A percentile compares a stretch with the other conserved stretches of the same genome.
Conservation (phyloP, 1,140 invertebrate genomes). For the Coenobita brevimanus region DNA sequence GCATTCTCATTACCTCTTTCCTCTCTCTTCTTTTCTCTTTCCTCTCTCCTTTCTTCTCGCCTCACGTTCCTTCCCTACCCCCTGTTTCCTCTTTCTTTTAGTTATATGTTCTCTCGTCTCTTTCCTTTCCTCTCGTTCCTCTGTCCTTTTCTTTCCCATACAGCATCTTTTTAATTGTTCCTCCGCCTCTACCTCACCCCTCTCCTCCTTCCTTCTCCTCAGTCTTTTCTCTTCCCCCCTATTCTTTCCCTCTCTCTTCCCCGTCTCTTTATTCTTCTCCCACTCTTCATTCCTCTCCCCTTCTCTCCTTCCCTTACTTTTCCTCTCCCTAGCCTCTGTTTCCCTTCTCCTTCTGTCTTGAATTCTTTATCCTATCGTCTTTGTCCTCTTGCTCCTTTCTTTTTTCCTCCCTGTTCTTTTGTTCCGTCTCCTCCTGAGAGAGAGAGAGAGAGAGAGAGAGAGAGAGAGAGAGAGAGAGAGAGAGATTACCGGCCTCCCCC, state of each 20-base stretch:
- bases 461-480: too few relatives aligned
- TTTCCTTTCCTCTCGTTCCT: neutral
- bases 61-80: neutral
- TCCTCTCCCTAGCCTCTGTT: neutral
- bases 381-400: too few relatives aligned
- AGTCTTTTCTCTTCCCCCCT: conserved; percentile 5
- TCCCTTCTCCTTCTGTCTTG: neutral
- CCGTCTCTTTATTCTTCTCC: neutral
- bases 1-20: neutral
- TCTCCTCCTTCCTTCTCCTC: neutral
- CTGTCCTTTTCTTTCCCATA: neutral
- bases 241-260: neutral
- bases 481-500: too few relatives aligned
- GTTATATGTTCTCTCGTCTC: neutral
- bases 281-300: neutral
- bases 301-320: neutral
- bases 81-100: neutral
- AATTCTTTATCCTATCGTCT: neutral
- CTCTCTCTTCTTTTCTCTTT: neutral
- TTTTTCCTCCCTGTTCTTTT: too few relatives aligned
- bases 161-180: neutral
- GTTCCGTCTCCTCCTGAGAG: too few relatives aligned
- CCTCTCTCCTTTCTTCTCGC: neutral
- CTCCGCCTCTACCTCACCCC: neutral
- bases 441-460: too few relatives aligned